These are phyloP conservation scores for Talpa occidentalis DNA, from an alignment of 2,113 vertebrate species.

Conservation along the genomic window DNA sequence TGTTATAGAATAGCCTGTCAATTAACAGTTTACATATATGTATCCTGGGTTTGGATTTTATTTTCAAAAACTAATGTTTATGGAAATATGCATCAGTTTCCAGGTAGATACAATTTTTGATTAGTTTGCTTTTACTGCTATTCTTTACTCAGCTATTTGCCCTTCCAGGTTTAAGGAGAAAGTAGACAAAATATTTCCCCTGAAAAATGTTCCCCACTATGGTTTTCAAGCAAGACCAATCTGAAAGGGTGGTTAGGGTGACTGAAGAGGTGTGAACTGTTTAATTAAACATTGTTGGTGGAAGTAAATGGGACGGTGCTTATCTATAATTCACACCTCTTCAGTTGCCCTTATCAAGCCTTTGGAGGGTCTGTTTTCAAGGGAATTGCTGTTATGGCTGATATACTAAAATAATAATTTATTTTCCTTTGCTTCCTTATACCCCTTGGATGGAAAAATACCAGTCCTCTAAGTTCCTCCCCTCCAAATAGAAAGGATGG, in stretches of 20 bases:
- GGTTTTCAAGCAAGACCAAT: neutral
- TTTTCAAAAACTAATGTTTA: neutral
- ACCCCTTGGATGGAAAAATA: conserved; percentile 57
- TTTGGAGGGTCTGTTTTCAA: conserved; percentile 51
- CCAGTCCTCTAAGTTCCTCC: neutral
- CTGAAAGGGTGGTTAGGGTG: neutral
- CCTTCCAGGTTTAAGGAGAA: neutral
- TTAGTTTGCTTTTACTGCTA: neutral
- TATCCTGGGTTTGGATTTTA: neutral
- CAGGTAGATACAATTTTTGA: neutral
- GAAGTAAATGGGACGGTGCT: neutral
- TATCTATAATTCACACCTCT: conserved; percentile 52
- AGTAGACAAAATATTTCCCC: neutral
- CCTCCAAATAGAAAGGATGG: neutral
- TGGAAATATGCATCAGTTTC: neutral
- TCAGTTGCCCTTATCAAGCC: conserved; percentile 19
- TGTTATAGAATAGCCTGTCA: neutral
- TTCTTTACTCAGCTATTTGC: neutral
- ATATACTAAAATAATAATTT: conserved; percentile 47
- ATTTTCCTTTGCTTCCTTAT: conserved; percentile 54
- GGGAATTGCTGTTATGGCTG: conserved; percentile 37
- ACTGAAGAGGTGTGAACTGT: conserved; percentile 17
- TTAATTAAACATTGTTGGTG: conserved; percentile 61
- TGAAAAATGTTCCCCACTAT: neutral
- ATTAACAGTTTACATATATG: too few species aligned